Evolutionary conservation across 1,140 invertebrate genomes (phyloP).

Genomic region (Drosophila simulans): DNA sequence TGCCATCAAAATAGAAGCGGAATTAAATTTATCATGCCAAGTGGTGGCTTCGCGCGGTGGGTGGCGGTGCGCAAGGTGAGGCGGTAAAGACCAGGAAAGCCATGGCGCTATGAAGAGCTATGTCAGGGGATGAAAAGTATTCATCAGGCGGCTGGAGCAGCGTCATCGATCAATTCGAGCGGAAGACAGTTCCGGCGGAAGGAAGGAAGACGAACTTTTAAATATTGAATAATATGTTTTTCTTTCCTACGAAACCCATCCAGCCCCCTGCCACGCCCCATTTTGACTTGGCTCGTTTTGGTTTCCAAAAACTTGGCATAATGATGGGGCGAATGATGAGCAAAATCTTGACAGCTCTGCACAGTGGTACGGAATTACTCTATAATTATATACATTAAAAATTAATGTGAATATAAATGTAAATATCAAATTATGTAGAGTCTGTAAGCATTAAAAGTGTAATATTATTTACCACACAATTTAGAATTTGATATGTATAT

Average conservation of each 20-base stretch:
- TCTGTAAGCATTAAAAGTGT: not conserved
- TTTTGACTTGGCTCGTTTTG: slow-evolving; percentile 26
- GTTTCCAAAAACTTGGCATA: slow-evolving; percentile 15
- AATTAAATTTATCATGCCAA: slow-evolving; percentile 82
- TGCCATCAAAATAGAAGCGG: slow-evolving; percentile 82
- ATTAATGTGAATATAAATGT: no score
- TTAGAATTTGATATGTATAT: no score
- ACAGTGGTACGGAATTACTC: not conserved
- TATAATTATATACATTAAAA: not conserved
- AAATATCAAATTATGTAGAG: no score
- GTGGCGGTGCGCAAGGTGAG: slow-evolving; percentile 9
- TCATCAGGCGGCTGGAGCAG: slow-evolving; percentile 8
- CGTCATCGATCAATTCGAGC: slow-evolving; percentile 72
- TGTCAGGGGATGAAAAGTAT: slow-evolving; percentile 40
- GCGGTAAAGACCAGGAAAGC: slow-evolving; percentile 4
- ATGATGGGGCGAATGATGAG: slow-evolving; percentile 46
- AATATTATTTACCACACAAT: not conserved
- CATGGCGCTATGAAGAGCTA: slow-evolving; percentile 15
- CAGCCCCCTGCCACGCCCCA: slow-evolving; percentile 13
- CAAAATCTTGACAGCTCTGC: slow-evolving; percentile 17
- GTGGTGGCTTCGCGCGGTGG: slow-evolving; percentile 43
- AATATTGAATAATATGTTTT: slow-evolving; percentile 75
- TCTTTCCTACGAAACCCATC: not conserved
- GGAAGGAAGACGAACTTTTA: slow-evolving; percentile 58
- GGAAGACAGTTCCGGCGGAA: slow-evolving; percentile 50